These are phyloP conservation scores for Phortica variegata DNA, from an alignment of 1,140 invertebrate species.

Conservation along the genomic window DNA sequence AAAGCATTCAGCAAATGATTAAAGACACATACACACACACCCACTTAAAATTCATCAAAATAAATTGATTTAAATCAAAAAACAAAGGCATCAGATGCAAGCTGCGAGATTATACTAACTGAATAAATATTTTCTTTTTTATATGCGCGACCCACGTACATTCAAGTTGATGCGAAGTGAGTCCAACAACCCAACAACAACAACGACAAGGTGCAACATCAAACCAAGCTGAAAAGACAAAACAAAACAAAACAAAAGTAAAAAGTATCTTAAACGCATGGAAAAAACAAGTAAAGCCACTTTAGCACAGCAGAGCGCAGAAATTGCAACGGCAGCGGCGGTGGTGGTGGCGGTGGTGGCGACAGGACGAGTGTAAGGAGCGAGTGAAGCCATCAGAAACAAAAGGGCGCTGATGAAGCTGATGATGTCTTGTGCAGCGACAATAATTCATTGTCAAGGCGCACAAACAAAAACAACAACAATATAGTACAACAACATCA, in stretches of 20 bases:
- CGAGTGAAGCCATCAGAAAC: conserved; percentile 1
- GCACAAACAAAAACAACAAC: conserved; percentile 37
- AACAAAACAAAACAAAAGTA: too few species aligned
- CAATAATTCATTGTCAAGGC: conserved; percentile 50
- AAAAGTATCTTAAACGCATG: too few species aligned
- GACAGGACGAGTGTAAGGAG: not conserved
- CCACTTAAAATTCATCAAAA: conserved; percentile 26
- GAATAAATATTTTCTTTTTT: not conserved
- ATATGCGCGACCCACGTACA: not conserved
- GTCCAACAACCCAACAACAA: conserved; percentile 11
- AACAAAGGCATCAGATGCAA: conserved; percentile 4
- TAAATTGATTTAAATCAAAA: conserved; percentile 42
- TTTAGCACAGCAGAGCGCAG: conserved; percentile 18
- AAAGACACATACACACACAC: too few species aligned
- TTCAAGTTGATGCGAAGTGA: conserved; percentile 1
- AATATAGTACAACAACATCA: conserved; percentile 3
- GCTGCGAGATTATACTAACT: not conserved
- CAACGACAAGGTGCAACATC: conserved; percentile 3
- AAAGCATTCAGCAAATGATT: conserved; percentile 11
- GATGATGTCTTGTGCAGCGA: conserved; percentile 11
- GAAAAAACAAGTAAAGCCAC: conserved; percentile 35
- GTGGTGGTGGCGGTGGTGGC: conserved; percentile 12
- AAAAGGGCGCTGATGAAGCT: not conserved
- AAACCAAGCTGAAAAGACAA: too few species aligned
- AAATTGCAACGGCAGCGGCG: conserved; percentile 34